Evolutionary conservation across 2,888 invertebrate genomes (phyloP).

Genomic region (Caenorhabditis parvicauda): DNA sequence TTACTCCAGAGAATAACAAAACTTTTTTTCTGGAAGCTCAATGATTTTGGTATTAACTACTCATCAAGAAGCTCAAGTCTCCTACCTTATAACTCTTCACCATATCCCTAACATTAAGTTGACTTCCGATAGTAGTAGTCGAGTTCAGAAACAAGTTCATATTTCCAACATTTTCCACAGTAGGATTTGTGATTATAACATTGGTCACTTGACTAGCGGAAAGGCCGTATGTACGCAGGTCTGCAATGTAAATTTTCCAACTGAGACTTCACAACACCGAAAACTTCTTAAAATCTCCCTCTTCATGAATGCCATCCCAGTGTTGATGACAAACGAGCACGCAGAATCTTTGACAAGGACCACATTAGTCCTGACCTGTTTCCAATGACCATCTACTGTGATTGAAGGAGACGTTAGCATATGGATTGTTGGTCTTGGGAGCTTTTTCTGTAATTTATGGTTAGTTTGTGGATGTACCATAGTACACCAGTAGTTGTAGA

Average conservation of each 20-base stretch:
- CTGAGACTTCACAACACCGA: neutral
- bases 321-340: slow-evolving; percentile 36
- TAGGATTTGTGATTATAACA: slow-evolving; percentile 33
- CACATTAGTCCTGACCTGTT: slow-evolving; percentile 29
- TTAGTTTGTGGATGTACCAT: no score
- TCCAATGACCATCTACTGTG: slow-evolving; percentile 24
- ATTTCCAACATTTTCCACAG: slow-evolving; percentile 38
- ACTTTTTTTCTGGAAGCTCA: no score
- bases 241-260: slow-evolving; percentile 3
- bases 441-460: neutral
- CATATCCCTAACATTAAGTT: no score
- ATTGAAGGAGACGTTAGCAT: slow-evolving; percentile 18
- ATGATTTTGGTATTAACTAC: neutral
- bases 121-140: slow-evolving; percentile 29
- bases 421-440: slow-evolving; percentile 6
- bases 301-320: slow-evolving; percentile 35
- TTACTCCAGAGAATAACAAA: neutral
- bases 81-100: no score
- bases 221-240: slow-evolving; percentile 26
- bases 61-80: neutral
- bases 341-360: slow-evolving; percentile 28
- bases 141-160: slow-evolving; percentile 38
- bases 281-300: slow-evolving; percentile 22
- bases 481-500: no score
- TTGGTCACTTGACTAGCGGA: slow-evolving; percentile 27